Conservation (phyloP, 2,113 vertebrate genomes). For the Chrysochloris asiatica region DNA sequence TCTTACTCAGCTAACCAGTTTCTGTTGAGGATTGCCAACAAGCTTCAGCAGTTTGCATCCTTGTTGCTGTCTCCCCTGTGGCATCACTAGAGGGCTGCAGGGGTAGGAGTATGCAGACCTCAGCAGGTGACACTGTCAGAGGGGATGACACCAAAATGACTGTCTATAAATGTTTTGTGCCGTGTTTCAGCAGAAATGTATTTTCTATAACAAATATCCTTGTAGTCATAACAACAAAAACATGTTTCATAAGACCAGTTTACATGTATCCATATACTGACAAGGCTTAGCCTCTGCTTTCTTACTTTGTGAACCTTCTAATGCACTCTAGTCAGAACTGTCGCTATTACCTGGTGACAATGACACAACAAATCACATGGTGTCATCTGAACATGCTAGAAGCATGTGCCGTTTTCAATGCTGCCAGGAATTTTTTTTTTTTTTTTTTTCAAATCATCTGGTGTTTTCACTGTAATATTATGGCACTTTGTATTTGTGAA, state of each 20-base stretch:
- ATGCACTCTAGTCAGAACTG: not conserved
- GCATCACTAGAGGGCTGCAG: not conserved
- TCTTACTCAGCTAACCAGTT: accelerated
- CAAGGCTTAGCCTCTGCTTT: not conserved
- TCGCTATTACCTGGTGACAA: not conserved
- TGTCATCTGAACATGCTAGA: not conserved
- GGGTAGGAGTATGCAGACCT: too few species aligned
- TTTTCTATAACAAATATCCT: not conserved
- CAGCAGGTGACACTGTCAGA: not conserved
- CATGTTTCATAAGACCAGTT: too few species aligned
- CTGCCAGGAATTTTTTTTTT: not conserved
- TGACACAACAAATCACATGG: not conserved
- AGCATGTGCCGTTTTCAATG: not conserved
- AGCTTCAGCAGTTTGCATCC: too few species aligned
- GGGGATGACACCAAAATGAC: not conserved
- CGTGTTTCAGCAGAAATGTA: not conserved
- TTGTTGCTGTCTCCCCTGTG: not conserved
- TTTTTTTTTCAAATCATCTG: not conserved
- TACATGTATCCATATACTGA: not conserved
- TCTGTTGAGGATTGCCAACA: not conserved
- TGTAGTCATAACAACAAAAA: not conserved
- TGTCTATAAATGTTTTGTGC: not conserved
- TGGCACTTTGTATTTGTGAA: not conserved
- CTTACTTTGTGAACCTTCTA: not conserved
- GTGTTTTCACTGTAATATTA: not conserved